Base-by-base conservation (phyloP, 2,888 invertebrate genomes). In the Drosophila rellima region DNA sequence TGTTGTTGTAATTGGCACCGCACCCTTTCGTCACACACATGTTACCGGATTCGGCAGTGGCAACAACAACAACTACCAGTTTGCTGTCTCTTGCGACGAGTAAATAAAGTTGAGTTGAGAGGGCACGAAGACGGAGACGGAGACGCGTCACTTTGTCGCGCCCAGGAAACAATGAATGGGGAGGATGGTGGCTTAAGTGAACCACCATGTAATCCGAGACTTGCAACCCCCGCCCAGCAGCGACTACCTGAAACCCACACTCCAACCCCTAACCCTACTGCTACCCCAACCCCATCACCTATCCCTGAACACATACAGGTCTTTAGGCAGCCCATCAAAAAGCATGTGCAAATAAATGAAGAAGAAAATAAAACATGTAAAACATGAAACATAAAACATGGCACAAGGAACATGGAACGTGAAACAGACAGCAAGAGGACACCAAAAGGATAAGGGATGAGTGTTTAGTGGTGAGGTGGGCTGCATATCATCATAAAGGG, bases 171-270 rank as follows among this genome's bases (percentile, higher is more conserved):
- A 45, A 31, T n/a, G 42, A 44, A 13, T 10, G 35, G n/a, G 40
- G 20, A 26, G 42, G 37, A 15, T 20, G 60, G 11, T 20, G 29
- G 47, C n/a, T 29, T 64, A 55, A 69, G 70, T 73, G 61, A 45
- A 61, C 85, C 85, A 68, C 59, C 88, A 86, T 86, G 85, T 88
- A 86, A 86, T 83, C 76, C 60, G 88, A 86, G 78, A 78, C 86
- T 70, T 68, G 63, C 80, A 78, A 82, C 85, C 85, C 80, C 73
- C 69, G 62, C 55, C 64, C 40, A 51, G 61, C 42, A 48, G 17
- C 40, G 52, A 48, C 20, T 65, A 74, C 66, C 66, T 70, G 68
- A 31, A 37, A 56, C 20, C 39, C 63, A 20, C 31, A 42, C 35
- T 15, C 31, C 39, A 45, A 20, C 18, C 42, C 52, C 54, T 31